Conservation (phyloP, 2,113 vertebrate genomes). For the Theropithecus gelada region DNA sequence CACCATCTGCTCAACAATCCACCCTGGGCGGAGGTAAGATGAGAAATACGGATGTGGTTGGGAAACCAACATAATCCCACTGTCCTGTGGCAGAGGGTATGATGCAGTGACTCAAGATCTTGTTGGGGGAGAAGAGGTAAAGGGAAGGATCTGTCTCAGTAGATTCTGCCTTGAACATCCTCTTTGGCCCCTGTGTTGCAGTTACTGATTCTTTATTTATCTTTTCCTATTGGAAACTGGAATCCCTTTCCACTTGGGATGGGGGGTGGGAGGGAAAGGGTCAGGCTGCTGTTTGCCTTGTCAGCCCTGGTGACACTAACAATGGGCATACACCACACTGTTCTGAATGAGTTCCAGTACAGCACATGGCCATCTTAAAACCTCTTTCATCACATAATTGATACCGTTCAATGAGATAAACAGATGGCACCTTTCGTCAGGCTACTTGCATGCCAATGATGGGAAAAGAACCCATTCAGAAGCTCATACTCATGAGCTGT, state of each 20-base stretch:
- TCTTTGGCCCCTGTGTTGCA: not conserved
- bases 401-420: not conserved
- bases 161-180: not conserved
- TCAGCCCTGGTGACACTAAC: not conserved
- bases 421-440: not conserved
- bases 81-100: not conserved
- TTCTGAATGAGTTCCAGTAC: not conserved
- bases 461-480: not conserved
- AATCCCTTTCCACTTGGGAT: not conserved
- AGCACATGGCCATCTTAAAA: not conserved
- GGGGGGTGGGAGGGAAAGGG: not conserved
- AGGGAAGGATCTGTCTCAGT: not conserved
- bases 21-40: not conserved
- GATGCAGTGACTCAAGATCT: not conserved
- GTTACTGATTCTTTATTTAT: not conserved
- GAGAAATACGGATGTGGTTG: not conserved
- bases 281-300: not conserved
- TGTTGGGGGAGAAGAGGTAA: not conserved
- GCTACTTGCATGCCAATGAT: not conserved
- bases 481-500: rapidly evolving
- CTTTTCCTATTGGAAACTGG: not conserved
- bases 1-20: not conserved
- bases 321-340: not conserved
- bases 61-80: not conserved
- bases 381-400: not conserved